Evolutionary conservation across 2,888 invertebrate genomes (phyloP), one percentile per base, ranked within the genome.

Genomic region (Abscondita cerata): DNA sequence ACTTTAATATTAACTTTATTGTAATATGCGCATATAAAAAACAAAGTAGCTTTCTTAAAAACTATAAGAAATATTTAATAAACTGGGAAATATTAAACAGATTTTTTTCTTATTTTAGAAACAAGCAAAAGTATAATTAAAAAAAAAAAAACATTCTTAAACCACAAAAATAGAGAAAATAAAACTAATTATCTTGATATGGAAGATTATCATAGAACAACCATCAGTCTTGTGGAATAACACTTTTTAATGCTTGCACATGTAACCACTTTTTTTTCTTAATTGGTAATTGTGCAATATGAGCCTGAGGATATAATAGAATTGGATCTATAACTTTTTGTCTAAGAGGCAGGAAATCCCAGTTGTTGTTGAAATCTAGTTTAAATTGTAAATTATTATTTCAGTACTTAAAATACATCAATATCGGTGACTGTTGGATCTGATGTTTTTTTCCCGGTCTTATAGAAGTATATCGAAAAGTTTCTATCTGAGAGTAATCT

Each of bases 341-440:
- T 20, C 46, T 4, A 20, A 18, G n/a, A 20, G 46, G 19, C 1
- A 46, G 46, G n/a, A 2, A 6, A 5, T n/a, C 1, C 46, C 46
- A 46, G 11, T 46, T 12, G 5, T 44, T 16, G 11, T 4, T 15
- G 6, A 44, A 15, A 18, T 44, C 44, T 15, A 44, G 16, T 44
- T 44, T 44, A 8, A 13, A 8, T 15, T 44, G 44, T 40, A 44
- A 44, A 8, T n/a, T 4, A 8, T 44, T 15, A 6, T 38, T 38
- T 15, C 18, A 16, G 38, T 56, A 56, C 18, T 56, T 56, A 9
- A 56, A 50, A 16, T 2, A 36, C 38, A 19, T 50, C 38, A 20
- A 56, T 56, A 15, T 56, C 56, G 34, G 38, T 56, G 4, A 56
- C 40, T 25, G 48, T 48, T 19, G 48, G 56, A 36, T 47, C 56